phyloP scores from a whole-genome alignment of 2,888 invertebrate species.

The Brachynemurus nebulosus region DNA sequence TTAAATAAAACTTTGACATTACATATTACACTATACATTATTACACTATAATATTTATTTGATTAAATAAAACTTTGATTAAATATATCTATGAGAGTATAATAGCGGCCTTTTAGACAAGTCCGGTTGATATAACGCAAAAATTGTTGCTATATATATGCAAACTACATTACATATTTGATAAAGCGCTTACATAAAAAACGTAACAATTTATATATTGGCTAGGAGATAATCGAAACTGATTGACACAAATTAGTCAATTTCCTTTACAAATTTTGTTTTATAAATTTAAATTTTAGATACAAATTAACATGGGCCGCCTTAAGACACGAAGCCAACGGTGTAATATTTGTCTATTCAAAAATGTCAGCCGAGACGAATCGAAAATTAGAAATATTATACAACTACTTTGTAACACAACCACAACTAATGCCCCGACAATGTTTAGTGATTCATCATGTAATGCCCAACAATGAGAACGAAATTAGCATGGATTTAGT shows the following conservation, averaged over 20 bases:
- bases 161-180: no score
- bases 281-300: conserved; percentile 35
- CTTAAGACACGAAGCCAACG: conserved; percentile 49
- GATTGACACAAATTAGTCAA: no score
- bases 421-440: conserved; percentile 47
- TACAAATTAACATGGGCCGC: conserved; percentile 68
- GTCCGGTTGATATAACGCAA: background rate
- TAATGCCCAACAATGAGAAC: conserved; percentile 34
- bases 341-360: conserved; percentile 55
- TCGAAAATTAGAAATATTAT: conserved; percentile 46
- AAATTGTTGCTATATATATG: conserved; percentile 3
- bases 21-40: no score
- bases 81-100: no score
- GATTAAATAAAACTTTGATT: no score
- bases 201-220: no score
- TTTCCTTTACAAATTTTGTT: no score
- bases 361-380: conserved; percentile 35
- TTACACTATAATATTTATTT: no score
- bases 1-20: no score
- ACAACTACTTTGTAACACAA: conserved; percentile 54
- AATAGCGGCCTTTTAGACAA: no score
- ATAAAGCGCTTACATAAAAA: no score
- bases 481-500: conserved; percentile 29
- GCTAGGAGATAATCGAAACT: no score
- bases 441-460: conserved; percentile 47